A percentile compares a stretch with the other conserved stretches of the same genome.
These are phyloP conservation scores for Pyrgus malvae DNA, from an alignment of 2,888 invertebrate genomes.

Conservation along the genomic window DNA sequence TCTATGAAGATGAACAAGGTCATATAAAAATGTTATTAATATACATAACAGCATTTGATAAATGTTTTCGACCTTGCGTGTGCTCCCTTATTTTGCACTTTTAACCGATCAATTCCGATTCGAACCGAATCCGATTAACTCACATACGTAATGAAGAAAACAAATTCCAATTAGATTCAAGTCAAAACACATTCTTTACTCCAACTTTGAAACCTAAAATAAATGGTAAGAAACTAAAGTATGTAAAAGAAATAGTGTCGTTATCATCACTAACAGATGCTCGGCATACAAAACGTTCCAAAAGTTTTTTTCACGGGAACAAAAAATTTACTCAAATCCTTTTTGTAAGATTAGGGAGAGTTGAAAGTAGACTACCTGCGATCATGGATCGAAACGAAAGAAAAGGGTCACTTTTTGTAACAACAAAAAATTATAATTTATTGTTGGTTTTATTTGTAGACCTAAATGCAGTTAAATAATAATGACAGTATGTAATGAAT, in stretches of 20 bases:
- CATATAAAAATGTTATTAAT: too few relatives aligned
- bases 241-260: conserved; percentile 4
- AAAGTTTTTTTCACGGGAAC: conserved; percentile 13
- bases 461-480: neutral
- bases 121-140: too few relatives aligned
- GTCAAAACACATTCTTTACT: too few relatives aligned
- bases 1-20: too few relatives aligned
- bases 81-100: too few relatives aligned
- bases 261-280: conserved; percentile 20
- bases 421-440: conserved; percentile 7
- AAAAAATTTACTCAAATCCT: conserved; percentile 21
- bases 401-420: neutral
- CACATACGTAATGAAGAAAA: too few relatives aligned
- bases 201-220: too few relatives aligned
- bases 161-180: conserved; percentile 5
- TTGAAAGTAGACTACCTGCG: conserved; percentile 21
- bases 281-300: conserved; percentile 7
- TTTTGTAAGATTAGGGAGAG: conserved; percentile 16
- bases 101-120: too few relatives aligned
- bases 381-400: neutral
- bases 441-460: conserved; percentile 21
- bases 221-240: neutral
- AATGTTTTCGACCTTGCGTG: too few relatives aligned
- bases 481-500: neutral
- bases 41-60: too few relatives aligned